phyloP scores from a whole-genome alignment of 2,113 vertebrate genomes.

The Petrocephalus microphthalmus region DNA sequence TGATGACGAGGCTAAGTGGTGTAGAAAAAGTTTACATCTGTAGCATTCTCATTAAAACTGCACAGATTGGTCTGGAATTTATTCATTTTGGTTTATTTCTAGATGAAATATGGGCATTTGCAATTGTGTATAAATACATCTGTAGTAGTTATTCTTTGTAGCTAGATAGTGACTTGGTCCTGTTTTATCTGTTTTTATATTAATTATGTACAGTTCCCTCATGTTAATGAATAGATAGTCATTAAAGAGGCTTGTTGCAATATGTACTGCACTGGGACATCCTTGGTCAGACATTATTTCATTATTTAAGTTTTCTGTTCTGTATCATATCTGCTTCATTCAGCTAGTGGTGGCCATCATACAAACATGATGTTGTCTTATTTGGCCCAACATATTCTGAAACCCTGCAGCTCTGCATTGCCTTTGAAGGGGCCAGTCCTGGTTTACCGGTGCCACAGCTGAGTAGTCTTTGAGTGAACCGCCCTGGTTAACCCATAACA shows the following conservation, averaged over 20 bases:
- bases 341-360: not conserved
- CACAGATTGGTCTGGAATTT: not conserved
- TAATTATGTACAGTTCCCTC: not conserved
- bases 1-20: not conserved
- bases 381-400: not conserved
- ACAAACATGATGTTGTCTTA: not conserved
- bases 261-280: not conserved
- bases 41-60: not conserved
- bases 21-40: not conserved
- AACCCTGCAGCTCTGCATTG: not conserved
- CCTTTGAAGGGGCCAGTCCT: not conserved
- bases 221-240: not conserved
- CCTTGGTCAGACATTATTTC: not conserved
- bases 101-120: not conserved
- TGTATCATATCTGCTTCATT: not conserved
- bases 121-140: not conserved
- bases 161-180: not conserved
- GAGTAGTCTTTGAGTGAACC: not conserved
- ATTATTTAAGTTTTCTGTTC: not conserved
- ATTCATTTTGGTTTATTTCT: not conserved
- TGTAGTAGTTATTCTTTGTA: not conserved
- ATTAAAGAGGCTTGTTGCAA: constrained; percentile 7
- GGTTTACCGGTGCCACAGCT: not conserved
- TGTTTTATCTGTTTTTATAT: not conserved
- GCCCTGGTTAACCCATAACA: not conserved